phyloP scores from a whole-genome alignment of 2,113 vertebrate species.

The Sinocyclocheilus anophthalmus region DNA sequence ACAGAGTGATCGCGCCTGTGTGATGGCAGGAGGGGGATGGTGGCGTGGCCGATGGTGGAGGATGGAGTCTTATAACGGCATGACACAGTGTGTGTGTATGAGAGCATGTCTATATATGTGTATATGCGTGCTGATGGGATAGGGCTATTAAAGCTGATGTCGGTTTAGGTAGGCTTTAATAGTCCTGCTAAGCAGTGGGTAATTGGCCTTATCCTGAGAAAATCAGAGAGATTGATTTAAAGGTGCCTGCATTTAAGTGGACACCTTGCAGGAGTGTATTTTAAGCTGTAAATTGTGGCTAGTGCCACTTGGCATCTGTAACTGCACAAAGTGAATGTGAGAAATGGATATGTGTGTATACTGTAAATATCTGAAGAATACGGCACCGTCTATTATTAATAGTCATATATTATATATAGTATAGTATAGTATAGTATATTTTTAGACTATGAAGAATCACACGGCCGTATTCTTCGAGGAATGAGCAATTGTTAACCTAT shows the following conservation, averaged over 20 bases:
- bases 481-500: too few relatives aligned
- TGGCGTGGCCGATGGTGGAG: conserved; percentile 12
- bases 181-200: conserved; percentile 72
- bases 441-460: too few relatives aligned
- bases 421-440: too few relatives aligned
- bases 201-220: conserved; percentile 82
- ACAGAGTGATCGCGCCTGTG: conserved; percentile 14
- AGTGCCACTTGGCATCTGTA: background rate
- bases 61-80: conserved; percentile 7
- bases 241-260: conserved; percentile 19
- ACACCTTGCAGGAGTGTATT: conserved; percentile 9
- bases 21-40: conserved; percentile 36
- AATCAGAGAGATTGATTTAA: conserved; percentile 68
- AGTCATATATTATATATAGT: background rate
- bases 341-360: background rate
- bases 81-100: conserved; percentile 11
- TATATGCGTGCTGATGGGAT: conserved; percentile 45
- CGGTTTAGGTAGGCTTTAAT: conserved; percentile 58
- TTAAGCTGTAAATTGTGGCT: background rate
- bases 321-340: background rate
- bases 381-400: background rate
- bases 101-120: conserved; percentile 40
- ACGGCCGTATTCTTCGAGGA: too few relatives aligned
- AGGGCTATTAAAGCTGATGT: conserved; percentile 54
- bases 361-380: background rate